A percentile compares a stretch with the other conserved stretches of the same genome.
Evolutionary conservation across 2,113 vertebrate genomes (phyloP).

Genomic region (Crypturellus undulatus): DNA sequence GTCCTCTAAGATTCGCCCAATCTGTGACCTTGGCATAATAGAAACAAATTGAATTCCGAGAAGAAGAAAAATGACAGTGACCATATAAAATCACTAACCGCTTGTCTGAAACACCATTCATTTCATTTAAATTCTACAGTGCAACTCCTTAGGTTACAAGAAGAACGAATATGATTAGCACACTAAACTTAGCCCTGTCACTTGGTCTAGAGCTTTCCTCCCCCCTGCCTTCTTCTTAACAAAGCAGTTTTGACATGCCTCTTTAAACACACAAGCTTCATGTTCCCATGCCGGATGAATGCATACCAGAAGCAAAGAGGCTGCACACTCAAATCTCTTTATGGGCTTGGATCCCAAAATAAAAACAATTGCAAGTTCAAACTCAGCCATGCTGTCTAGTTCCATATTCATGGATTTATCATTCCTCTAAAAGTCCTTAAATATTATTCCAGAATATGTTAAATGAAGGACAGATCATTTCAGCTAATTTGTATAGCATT

Average conservation of each 20-base stretch:
- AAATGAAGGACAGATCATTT: not conserved
- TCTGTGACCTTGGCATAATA: conserved; percentile 76
- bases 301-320: not conserved
- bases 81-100: conserved; percentile 59
- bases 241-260: conserved; percentile 57
- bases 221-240: not conserved
- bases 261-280: conserved; percentile 40
- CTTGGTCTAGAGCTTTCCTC: not conserved
- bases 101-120: conserved; percentile 55
- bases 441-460: not conserved
- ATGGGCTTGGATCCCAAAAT: conserved; percentile 4
- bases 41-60: conserved; percentile 80
- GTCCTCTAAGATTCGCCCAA: conserved; percentile 70
- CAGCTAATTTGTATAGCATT: not conserved
- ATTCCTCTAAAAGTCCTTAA: not conserved
- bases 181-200: conserved; percentile 23
- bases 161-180: conserved; percentile 52
- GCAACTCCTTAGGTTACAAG: conserved; percentile 18
- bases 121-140: conserved; percentile 68
- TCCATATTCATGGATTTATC: not conserved
- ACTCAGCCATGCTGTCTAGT: not conserved
- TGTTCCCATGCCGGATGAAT: conserved; percentile 38
- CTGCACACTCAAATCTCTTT: not conserved
- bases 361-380: conserved; percentile 31
- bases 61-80: conserved; percentile 78